A percentile compares a stretch with the other conserved stretches of the same genome.
Conservation (phyloP, 2,113 vertebrate genomes). For the Tor tambroides region DNA sequence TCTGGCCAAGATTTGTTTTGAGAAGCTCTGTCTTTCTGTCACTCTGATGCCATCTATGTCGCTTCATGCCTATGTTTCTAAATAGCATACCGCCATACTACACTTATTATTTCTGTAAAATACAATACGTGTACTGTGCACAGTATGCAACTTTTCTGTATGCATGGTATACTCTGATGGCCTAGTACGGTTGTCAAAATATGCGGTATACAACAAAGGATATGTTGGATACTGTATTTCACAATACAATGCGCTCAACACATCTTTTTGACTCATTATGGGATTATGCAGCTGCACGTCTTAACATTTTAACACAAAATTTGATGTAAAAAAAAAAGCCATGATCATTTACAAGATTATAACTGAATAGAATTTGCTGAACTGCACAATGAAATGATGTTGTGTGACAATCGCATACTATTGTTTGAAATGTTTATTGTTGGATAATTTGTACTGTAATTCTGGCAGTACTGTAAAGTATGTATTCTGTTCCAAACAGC, state of each 20-base stretch:
- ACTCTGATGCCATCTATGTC: neutral
- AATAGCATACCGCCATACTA: neutral
- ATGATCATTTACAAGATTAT: neutral
- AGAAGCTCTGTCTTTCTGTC: neutral
- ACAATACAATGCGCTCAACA: neutral
- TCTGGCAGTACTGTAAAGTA: neutral
- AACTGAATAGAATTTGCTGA: neutral
- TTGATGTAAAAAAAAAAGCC: neutral
- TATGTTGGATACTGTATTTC: neutral
- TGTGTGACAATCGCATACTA: neutral
- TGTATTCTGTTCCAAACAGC: neutral
- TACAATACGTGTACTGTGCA: neutral
- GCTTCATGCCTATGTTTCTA: neutral
- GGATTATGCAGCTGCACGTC: neutral
- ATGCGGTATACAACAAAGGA: neutral
- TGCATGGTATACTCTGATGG: neutral
- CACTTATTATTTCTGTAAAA: neutral
- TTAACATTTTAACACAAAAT: neutral
- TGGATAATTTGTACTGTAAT: neutral
- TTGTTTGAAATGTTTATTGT: neutral
- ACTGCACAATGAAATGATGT: neutral
- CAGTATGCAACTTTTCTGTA: neutral
- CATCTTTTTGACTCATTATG: neutral
- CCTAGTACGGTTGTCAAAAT: neutral
- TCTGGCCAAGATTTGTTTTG: slow-evolving; percentile 2